A percentile compares a stretch with the other conserved stretches of the same genome.
These are phyloP conservation scores for Tenthredo amoena DNA, from an alignment of 2,888 invertebrate genomes.

Conservation along the genomic window DNA sequence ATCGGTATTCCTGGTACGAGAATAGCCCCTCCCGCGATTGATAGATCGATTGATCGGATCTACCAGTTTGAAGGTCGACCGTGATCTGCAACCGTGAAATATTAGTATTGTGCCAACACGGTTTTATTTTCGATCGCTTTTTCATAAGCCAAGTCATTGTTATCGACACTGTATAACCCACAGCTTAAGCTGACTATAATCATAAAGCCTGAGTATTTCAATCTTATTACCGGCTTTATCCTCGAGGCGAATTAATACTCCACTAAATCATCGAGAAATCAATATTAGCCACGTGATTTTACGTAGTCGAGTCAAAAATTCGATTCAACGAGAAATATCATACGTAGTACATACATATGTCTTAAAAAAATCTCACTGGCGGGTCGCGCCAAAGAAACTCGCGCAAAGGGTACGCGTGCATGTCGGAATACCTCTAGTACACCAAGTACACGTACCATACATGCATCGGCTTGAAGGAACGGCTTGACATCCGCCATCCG, in stretches of 20 bases:
- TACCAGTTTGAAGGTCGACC: constrained; percentile 70
- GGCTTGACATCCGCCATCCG: constrained; percentile 78
- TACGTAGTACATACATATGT: neutral
- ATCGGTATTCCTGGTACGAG: constrained; percentile 28
- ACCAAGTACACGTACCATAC: constrained; percentile 23
- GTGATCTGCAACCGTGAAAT: constrained; percentile 73
- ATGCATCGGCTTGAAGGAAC: constrained; percentile 57
- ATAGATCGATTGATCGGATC: constrained; percentile 65
- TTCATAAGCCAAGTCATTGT: constrained; percentile 45
- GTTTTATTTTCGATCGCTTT: constrained; percentile 53
- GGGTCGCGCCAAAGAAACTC: constrained; percentile 18
- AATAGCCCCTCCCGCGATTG: constrained; percentile 24
- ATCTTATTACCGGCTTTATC: neutral
- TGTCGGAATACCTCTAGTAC: constrained; percentile 25
- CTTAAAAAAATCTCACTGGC: constrained; percentile 6
- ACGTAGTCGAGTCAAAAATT: neutral
- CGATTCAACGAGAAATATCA: neutral
- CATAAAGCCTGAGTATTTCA: neutral
- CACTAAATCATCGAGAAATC: neutral
- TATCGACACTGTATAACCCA: neutral
- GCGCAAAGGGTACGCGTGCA: constrained; percentile 28
- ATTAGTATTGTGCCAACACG: constrained; percentile 62
- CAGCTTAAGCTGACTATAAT: neutral
- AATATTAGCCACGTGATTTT: constrained; percentile 11
- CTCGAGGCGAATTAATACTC: constrained; percentile 12